A percentile compares a stretch with the other conserved stretches of the same genome.
Evolutionary conservation across 1,140 invertebrate genomes (phyloP).

Genomic region (Lutraria rhynchaena): DNA sequence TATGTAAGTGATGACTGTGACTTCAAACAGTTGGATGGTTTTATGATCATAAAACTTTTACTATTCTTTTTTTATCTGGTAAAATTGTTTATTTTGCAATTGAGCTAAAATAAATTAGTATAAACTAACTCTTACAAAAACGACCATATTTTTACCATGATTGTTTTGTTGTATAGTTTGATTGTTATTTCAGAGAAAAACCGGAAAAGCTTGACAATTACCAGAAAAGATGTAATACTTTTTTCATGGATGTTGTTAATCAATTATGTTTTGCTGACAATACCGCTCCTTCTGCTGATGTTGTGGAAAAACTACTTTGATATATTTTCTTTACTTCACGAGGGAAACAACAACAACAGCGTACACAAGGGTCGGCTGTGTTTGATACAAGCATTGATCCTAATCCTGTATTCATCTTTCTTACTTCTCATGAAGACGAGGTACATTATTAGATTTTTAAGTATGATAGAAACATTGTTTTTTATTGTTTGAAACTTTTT

Average conservation of each 20-base stretch:
- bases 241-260: constrained; percentile 77
- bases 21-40: too few relatives aligned
- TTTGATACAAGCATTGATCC: constrained; percentile 74
- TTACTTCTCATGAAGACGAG: constrained; percentile 71
- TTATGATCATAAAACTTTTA: too few relatives aligned
- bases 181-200: constrained; percentile 5
- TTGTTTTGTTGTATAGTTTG: too few relatives aligned
- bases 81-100: too few relatives aligned
- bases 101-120: too few relatives aligned
- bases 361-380: constrained; percentile 68
- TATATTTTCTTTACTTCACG: constrained; percentile 67
- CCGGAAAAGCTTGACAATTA: constrained; percentile 49
- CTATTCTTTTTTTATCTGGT: too few relatives aligned
- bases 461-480: too few relatives aligned
- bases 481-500: too few relatives aligned
- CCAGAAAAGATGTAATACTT: constrained; percentile 70
- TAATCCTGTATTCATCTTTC: constrained; percentile 75
- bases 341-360: constrained; percentile 1
- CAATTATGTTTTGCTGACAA: constrained; percentile 73
- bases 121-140: too few relatives aligned
- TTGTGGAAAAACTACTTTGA: constrained; percentile 69
- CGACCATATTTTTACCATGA: too few relatives aligned
- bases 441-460: too few relatives aligned
- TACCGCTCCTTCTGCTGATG: constrained; percentile 66
- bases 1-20: too few relatives aligned